Evolutionary conservation across 1,140 invertebrate genomes (phyloP).

Genomic region (Heterodera carotae): DNA sequence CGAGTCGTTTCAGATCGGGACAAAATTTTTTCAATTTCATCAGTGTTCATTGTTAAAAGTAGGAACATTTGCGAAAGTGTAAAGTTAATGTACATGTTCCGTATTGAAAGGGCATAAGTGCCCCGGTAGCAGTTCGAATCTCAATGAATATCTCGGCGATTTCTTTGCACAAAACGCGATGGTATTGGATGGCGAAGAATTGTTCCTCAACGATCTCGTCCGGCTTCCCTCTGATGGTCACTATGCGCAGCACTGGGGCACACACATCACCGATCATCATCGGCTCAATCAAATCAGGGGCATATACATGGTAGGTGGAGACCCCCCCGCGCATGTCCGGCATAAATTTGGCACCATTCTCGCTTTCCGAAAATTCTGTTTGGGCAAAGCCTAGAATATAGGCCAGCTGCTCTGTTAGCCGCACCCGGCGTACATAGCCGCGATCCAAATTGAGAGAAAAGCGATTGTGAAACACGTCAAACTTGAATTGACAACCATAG

Average conservation of each 20-base stretch:
- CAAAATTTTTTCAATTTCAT: constrained; percentile 24
- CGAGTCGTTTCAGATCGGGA: not conserved
- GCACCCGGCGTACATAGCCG: not conserved
- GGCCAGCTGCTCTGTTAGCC: not conserved
- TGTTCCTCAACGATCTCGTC: constrained; percentile 27
- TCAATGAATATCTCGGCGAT: constrained; percentile 28
- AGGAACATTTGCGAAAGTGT: not conserved
- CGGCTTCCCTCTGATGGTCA: not conserved
- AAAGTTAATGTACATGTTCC: constrained; percentile 5
- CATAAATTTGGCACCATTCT: not conserved
- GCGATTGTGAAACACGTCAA: not conserved
- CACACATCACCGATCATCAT: constrained; percentile 22
- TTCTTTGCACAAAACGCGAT: constrained; percentile 20
- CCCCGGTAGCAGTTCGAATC: constrained; percentile 19
- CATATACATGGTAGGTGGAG: constrained; percentile 30
- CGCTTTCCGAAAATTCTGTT: not conserved
- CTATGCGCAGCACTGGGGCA: constrained; percentile 32
- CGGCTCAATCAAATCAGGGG: constrained; percentile 34
- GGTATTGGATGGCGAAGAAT: constrained; percentile 19
- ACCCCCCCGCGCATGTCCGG: constrained; percentile 10
- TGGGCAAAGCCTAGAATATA: not conserved
- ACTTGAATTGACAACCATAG: not conserved
- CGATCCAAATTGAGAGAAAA: not conserved
- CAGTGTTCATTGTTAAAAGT: constrained; percentile 20
- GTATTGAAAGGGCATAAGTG: constrained; percentile 14